These are phyloP conservation scores for Acromyrmex charruanus DNA, from an alignment of 1,140 invertebrate genomes.

Conservation along the genomic window DNA sequence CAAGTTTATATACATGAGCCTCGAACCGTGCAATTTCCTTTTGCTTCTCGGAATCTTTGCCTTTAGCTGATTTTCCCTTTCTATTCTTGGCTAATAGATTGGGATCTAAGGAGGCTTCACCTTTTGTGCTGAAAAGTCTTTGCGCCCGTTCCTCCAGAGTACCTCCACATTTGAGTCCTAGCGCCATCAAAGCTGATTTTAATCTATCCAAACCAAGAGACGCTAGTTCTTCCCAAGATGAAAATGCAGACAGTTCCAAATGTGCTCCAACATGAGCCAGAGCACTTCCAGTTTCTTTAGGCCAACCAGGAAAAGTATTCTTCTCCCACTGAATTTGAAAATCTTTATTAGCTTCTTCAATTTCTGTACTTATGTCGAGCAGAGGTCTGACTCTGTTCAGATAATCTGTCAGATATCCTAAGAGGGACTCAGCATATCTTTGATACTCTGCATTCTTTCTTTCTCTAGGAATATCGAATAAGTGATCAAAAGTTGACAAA, in stretches of 20 bases:
- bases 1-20: constrained; percentile 95
- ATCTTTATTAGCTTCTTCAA: constrained; percentile 93
- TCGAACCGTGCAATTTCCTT: constrained; percentile 95
- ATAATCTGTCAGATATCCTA: constrained; percentile 96
- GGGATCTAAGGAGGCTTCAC: constrained; percentile 96
- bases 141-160: constrained; percentile 98
- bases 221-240: constrained; percentile 98
- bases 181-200: constrained; percentile 98
- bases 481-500: constrained; percentile 96
- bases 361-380: constrained; percentile 93
- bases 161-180: constrained; percentile 99
- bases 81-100: constrained; percentile 95
- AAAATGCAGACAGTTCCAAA: constrained; percentile 98
- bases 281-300: constrained; percentile 98
- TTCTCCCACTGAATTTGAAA: constrained; percentile 96
- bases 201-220: constrained; percentile 98
- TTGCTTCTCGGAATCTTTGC: constrained; percentile 91
- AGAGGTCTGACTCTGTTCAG: constrained; percentile 96
- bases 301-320: constrained; percentile 97
- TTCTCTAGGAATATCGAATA: constrained; percentile 98
- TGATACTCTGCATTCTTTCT: constrained; percentile 97
- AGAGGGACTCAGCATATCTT: constrained; percentile 94
- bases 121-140: constrained; percentile 97
- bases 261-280: constrained; percentile 97
- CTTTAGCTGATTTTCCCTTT: constrained; percentile 88